Conservation (phyloP, 2,888 invertebrate species). For the Protonemura montana region DNA sequence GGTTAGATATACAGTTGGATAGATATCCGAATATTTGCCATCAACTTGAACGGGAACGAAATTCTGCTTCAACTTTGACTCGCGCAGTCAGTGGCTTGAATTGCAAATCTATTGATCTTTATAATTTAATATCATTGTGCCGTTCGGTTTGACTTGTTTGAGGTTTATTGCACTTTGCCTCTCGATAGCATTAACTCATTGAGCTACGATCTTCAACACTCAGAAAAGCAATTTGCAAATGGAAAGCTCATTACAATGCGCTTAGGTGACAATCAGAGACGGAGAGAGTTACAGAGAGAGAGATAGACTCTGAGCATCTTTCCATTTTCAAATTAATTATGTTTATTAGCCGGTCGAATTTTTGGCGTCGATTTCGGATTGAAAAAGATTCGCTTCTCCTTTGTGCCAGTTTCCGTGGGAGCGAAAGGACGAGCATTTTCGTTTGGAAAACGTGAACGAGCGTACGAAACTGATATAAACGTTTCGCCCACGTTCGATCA, state of each 20-base stretch:
- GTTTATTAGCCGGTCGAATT: not conserved
- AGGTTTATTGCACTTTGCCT: conserved; percentile 5
- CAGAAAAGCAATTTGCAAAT: not conserved
- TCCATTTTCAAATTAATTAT: not conserved
- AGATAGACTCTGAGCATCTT: not conserved
- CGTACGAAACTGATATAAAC: not conserved
- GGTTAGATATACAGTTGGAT: not conserved
- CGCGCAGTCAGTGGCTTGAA: not conserved
- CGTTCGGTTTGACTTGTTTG: conserved; percentile 12
- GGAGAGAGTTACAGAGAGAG: not conserved
- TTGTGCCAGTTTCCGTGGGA: not conserved
- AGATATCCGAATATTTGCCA: not conserved
- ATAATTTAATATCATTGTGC: conserved; percentile 3
- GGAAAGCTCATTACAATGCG: not conserved
- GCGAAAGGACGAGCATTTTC: not conserved
- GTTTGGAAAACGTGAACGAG: not conserved
- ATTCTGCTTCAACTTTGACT: conserved; percentile 1
- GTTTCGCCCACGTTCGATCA: conserved; percentile 2
- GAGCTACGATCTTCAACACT: not conserved
- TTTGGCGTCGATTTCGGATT: not conserved
- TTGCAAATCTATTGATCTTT: conserved; percentile 4
- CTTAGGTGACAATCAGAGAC: not conserved
- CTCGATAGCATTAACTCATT: not conserved
- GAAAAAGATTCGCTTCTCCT: not conserved
- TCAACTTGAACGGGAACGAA: not conserved